A percentile compares a stretch with the other conserved stretches of the same genome.
Evolutionary conservation across 2,797 vertebrate genomes (phyloP).

Genomic region (Podargus strigoides): DNA sequence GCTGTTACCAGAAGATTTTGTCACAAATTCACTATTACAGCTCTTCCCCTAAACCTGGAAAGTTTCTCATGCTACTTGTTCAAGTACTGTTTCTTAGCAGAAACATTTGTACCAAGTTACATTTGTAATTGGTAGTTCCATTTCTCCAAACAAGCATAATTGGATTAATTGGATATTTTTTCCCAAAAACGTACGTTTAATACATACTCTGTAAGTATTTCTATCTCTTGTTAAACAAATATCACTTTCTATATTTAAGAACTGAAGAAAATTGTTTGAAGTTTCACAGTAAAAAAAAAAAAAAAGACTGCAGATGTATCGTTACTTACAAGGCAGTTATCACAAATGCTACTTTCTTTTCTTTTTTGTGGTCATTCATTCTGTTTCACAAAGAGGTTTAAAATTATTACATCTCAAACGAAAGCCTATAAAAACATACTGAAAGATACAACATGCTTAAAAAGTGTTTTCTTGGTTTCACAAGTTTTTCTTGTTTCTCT

Average conservation of each 20-base stretch:
- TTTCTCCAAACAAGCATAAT: background rate
- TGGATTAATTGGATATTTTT: background rate
- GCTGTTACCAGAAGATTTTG: conserved; percentile 13
- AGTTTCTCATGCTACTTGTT: background rate
- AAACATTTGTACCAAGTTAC: background rate
- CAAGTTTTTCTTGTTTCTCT: conserved; percentile 81
- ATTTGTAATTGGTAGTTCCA: background rate
- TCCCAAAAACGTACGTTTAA: background rate
- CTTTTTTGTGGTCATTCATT: conserved; percentile 74
- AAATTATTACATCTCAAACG: conserved; percentile 68
- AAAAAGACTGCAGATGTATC: conserved; percentile 52
- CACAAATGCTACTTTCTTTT: conserved; percentile 80
- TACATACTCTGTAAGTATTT: background rate
- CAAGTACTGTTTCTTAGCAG: background rate
- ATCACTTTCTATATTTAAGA: background rate
- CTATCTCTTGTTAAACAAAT: background rate
- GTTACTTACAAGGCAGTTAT: conserved; percentile 57
- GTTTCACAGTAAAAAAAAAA: conserved; percentile 59
- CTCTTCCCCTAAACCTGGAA: background rate
- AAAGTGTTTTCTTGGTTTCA: conserved; percentile 81
- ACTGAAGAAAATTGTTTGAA: conserved; percentile 47
- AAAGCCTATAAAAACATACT: conserved; percentile 74
- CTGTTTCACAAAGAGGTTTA: conserved; percentile 70
- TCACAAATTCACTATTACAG: background rate
- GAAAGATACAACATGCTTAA: conserved; percentile 72